Evolutionary conservation across 2,888 invertebrate genomes (phyloP).

Genomic region (Pristionchus exspectatus): DNA sequence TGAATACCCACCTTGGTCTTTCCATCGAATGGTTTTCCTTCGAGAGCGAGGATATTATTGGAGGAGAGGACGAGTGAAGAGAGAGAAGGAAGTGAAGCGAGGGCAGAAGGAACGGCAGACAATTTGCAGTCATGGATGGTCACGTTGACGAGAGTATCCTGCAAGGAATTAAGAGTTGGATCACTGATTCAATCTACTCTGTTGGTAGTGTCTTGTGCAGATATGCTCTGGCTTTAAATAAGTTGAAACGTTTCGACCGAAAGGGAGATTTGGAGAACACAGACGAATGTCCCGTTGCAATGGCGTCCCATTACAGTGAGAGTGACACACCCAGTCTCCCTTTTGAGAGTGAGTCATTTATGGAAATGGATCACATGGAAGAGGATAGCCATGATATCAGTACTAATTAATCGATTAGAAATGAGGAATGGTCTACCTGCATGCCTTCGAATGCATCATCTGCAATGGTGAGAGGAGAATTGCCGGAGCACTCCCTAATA

Average conservation of each 20-base stretch:
- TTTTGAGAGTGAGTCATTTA: neutral
- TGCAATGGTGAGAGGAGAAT: slow-evolving; percentile 58
- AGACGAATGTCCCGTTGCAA: neutral
- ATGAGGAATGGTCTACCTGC: slow-evolving; percentile 55
- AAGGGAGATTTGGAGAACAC: neutral
- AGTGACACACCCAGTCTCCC: neutral
- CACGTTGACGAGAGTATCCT: slow-evolving; percentile 60
- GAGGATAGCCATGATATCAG: neutral
- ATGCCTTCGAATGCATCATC: slow-evolving; percentile 62
- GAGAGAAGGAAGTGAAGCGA: slow-evolving; percentile 55
- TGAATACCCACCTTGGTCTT: slow-evolving; percentile 23
- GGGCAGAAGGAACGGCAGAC: slow-evolving; percentile 56
- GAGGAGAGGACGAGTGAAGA: slow-evolving; percentile 10
- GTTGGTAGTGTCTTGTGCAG: no score
- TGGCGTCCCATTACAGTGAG: neutral
- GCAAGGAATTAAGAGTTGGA: neutral
- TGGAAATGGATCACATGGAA: neutral
- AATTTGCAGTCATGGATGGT: slow-evolving; percentile 73
- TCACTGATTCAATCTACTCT: no score
- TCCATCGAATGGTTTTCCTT: slow-evolving; percentile 34
- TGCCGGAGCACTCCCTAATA: slow-evolving; percentile 65
- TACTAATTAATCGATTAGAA: neutral
- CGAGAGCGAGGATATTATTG: slow-evolving; percentile 35
- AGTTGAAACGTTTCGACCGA: no score
- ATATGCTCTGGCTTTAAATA: no score